phyloP scores from a whole-genome alignment of 2,797 vertebrate species.

The Coracias cyanogaster region DNA sequence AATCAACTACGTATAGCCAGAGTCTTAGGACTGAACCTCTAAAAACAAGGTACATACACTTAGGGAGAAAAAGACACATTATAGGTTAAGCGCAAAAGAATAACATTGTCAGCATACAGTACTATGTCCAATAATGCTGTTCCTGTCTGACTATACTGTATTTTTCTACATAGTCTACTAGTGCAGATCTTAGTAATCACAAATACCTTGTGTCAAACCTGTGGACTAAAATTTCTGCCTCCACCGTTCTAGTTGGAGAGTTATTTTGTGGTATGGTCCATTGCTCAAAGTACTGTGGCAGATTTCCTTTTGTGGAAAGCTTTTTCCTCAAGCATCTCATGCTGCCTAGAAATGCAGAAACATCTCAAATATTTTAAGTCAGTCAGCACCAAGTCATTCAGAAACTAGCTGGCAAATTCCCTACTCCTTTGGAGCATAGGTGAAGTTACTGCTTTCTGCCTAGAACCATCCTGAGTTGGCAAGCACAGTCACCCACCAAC shows the following conservation, averaged over 20 bases:
- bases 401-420: not conserved
- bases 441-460: not conserved
- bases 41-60: not conserved
- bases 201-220: not conserved
- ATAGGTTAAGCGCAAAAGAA: not conserved
- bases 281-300: not conserved
- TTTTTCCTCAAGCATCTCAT: not conserved
- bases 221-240: not conserved
- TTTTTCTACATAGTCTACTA: not conserved
- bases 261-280: not conserved
- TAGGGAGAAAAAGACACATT: not conserved
- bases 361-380: not conserved
- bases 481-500: not conserved
- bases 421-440: not conserved
- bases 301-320: not conserved
- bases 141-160: not conserved
- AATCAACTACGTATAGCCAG: not conserved
- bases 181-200: not conserved
- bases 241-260: not conserved
- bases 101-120: not conserved
- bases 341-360: slow-evolving; percentile 1
- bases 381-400: not conserved
- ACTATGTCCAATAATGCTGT: not conserved
- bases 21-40: not conserved
- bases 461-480: not conserved